Evolutionary conservation across 2,797 vertebrate species (phyloP).

Genomic region (Aulostomus chinensis): DNA sequence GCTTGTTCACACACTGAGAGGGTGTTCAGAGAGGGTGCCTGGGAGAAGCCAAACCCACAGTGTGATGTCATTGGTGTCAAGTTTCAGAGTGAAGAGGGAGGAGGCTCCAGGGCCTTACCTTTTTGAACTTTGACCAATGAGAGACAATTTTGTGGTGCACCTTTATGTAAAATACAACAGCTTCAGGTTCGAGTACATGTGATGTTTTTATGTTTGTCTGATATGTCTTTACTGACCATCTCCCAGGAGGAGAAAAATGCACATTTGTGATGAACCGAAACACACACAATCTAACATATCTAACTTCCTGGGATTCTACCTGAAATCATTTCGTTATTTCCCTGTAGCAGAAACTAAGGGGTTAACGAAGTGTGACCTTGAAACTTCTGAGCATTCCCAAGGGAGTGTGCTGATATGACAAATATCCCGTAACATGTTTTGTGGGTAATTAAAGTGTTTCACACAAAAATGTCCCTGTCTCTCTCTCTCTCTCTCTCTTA

Average conservation of each 20-base stretch:
- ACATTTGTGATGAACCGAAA: conserved; percentile 18
- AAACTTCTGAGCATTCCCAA: conserved; percentile 31
- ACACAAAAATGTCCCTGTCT: conserved; percentile 13
- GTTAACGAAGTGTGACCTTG: conserved; percentile 42
- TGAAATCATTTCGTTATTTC: conserved; percentile 2
- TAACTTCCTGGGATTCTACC: too few species aligned
- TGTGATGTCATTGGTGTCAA: conserved; percentile 80
- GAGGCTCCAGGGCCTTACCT: conserved; percentile 59
- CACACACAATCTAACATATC: too few species aligned
- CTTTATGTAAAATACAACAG: conserved; percentile 43
- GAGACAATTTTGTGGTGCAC: conserved; percentile 45
- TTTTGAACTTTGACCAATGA: conserved; percentile 67
- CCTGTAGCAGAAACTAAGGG: conserved; percentile 27
- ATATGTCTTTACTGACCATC: conserved; percentile 27
- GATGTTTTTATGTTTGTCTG: conserved; percentile 27
- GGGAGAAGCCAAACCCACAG: conserved; percentile 71
- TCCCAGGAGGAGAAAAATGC: conserved; percentile 15
- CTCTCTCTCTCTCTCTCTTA: conserved; percentile 6
- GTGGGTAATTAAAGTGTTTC: conserved; percentile 33
- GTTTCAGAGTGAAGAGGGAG: conserved; percentile 63
- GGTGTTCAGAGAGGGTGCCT: conserved; percentile 53
- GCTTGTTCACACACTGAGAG: conserved; percentile 77
- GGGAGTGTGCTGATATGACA: conserved; percentile 24
- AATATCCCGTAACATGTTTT: conserved; percentile 21
- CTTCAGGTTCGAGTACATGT: conserved; percentile 27